Evolutionary conservation across 2,888 invertebrate genomes (phyloP), one percentile per base, ranked within the genome.

Genomic region (Oegoconia quadripuncta): DNA sequence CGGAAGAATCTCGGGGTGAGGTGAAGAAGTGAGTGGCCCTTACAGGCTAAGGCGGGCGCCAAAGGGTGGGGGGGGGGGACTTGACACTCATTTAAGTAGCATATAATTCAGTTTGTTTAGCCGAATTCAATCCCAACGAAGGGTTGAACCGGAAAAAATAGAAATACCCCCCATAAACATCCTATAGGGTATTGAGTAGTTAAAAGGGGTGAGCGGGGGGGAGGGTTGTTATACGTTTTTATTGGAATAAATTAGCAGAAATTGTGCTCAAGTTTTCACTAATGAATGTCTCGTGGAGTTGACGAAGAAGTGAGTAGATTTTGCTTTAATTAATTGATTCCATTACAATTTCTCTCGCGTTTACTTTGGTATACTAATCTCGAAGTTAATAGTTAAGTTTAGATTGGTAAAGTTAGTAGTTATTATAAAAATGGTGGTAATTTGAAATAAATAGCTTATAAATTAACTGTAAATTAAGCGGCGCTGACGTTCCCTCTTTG

Each of bases 61-160:
- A 34, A 47, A 52, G 44, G 42, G 44, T 55, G 45, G 29, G 48
- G 45, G 42, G 47, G 34, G 68, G 69, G 49, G 64, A 65, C 80
- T 77, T 81, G 89, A 90, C 90, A 90, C 90, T 90, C 89, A 89
- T 90, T 90, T 90, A 90, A 91, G 90, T 90, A 90, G 90, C 89
- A 90, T 88, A 90, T 90, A 90, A 91, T 90, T 90, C 89, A 90
- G 90, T 90, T 91, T 90, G 82, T 86, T 87, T 86, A 81, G 74
- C 63, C 74, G 74, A 84, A 84, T 84, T 79, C 69, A 76, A 82
- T 77, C 72, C 61, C 55, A 51, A 46, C 48, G 60, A 66, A 72
- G 72, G 73, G 71, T 64, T 65, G 63, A 41, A 45, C 41, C 46
- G 53, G 48, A 55, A 63, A 67, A 66, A 63, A 63, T 48, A 49